Evolutionary conservation across 2,888 invertebrate species (phyloP), one percentile per base, ranked within the genome.

Genomic region (Elysia crispata): DNA sequence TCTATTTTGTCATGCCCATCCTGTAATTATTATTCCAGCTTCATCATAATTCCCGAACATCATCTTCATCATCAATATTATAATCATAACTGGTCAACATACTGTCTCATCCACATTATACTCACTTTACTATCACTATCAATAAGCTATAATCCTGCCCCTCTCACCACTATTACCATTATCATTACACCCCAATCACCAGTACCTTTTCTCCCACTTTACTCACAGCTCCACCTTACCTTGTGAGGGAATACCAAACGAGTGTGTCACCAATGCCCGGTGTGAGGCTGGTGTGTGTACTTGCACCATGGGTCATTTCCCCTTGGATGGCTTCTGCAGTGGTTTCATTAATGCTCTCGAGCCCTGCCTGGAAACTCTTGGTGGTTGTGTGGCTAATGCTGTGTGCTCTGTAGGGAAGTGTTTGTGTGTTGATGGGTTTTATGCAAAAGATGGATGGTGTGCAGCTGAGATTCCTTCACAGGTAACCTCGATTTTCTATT

Each of bases 371-470:
- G 28, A 77, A 49, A 3, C 54, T 30, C 0, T 77, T 67, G 82
- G 82, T 11, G 80, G 77, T 54, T 82, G 82, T 49, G 80, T 77
- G 66, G 82, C 77, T 33, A 75, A 82, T 31, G 80, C 82, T 18
- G 69, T 54, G 18, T 82, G 82, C 72, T 18, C 28, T 3, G 25
- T 15, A 3, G 28, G 69, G 15, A 20, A 60, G 60, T 82, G 82
- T 70, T 41, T 31, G 13, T 82, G 82, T 23, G 60, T 64, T 20
- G 77, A 82, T n/a, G 82, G 79, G 0, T 82, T 79, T 41, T 82
- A 77, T 57, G 77, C 75, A 25, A 77, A 75, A 20, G 60, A 60
- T 15, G 82, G 82, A 0, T 79, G 60, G 49, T 82, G 82, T 41
- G 5, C 25, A 8, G 28, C 79, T 1, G 74, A 66, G 31, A 79